Evolutionary conservation across 2,888 invertebrate genomes (phyloP), one percentile per base, ranked within the genome.

Genomic region (Ophioninae sp.): DNA sequence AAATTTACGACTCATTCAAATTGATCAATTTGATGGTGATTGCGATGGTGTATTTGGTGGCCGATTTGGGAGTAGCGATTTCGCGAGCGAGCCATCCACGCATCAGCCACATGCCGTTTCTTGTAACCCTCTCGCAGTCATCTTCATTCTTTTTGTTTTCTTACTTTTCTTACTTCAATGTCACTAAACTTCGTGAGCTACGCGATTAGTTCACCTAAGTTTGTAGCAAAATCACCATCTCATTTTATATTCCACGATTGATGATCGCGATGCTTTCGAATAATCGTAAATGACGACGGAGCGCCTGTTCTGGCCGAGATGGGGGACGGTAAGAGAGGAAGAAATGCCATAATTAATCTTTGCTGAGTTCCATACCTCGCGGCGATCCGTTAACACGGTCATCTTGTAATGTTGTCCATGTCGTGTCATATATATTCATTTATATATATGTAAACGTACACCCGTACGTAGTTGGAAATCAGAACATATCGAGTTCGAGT

Each of bases 1-100:
- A 84, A 84, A 30, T 84, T 84, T 84, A 84, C 81, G 84, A 84
- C 75, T 70, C 44, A 81, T 81, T 84, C 81, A 81, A 74, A 67
- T 75, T 75, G 81, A 81, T 78, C 64, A 81, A 84, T 84, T 84
- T 84, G 57, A 81, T 13, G 50, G 17, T 57, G 79, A 79, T 79
- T 41, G 39, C 44, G 75, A 39, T 37, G 23, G 75, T 56, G 62
- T 72, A 44, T 81, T 84, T 76, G 81, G 72, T 76, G 81, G 72
- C 78, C 81, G 84, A 79, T 81, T 81, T 83, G 72, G 56, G 37
- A 13, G 30, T 50, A 75, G 23, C 69, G 76, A 75, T 81, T 79
- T 79, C 44, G 13, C 37, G 23, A 20, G 65, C 74, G 61, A 80
- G 72, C 61, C 59, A 30, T 78, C 75, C 62, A 81, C 81, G 81